Base-by-base conservation (phyloP, 2,113 vertebrate genomes). In the Entomyzon cyanotis region DNA sequence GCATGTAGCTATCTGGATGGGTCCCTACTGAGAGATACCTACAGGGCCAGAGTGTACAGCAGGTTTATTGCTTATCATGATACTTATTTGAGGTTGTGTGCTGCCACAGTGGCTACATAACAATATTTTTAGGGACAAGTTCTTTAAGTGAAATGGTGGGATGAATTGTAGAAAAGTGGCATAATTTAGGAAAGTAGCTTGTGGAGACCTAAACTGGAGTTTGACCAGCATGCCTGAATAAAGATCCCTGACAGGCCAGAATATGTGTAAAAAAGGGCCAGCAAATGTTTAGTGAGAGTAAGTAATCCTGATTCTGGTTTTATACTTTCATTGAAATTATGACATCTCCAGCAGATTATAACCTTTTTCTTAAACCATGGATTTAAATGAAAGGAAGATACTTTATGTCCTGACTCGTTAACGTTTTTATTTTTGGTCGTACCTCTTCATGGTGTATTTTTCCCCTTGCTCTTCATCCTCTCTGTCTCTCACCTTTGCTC, bases 201-300 rank as follows among this genome's bases (percentile, higher is more conserved):
- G 71, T 44, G 90, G 90, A 97, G 70, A 91, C 35, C 55, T 80
- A 28, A 67, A 52, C 2, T 91, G 87, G 55, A 90, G 17, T 55
- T 90, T 92, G 59, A 88, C 70, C 80, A 93, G 64, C 44, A 39
- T 82, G 37, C 21, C 77, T 76, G 59, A n/a, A 50, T 92, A 95
- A 89, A 97, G 84, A 91, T 80, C 49, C 56, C 75, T 31, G 20
- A n/a, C n/a, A 20, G 35, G 19, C 15, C 46, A 52, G 58, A 77
- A 68, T 37, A n/a, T 19, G 24, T 90, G 41, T 60, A 74, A 68
- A 95, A 60, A 95, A 63, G 44, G 49, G 21, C 41, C 65, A 87
- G 78, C 46, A 95, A 78, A 90, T 58, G 52, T 91, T 94, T 89
- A 91, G 67, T 65, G 49, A 86, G 35, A 59, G 12, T 21, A 67